These are phyloP conservation scores for Syngnathus typhle DNA, from an alignment of 2,113 vertebrate genomes.

Conservation along the genomic window DNA sequence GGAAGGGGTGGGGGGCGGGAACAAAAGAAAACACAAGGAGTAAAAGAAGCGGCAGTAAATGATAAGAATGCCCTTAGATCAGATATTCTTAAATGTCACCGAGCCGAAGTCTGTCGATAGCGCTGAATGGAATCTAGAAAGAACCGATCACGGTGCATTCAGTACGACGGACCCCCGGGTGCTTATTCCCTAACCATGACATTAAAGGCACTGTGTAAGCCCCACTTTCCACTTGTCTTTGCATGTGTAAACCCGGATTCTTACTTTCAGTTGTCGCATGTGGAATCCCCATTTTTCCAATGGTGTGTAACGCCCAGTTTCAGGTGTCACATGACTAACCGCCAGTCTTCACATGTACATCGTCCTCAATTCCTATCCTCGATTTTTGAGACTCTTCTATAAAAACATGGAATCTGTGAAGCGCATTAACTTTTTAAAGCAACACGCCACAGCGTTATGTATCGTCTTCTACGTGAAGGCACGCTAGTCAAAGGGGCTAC, in stretches of 20 bases:
- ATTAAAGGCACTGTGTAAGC: conserved; percentile 17
- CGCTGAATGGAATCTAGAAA: conserved; percentile 43
- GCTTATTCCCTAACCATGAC: conserved; percentile 20
- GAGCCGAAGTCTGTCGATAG: conserved; percentile 46
- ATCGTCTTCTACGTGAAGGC: not conserved
- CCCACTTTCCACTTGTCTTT: not conserved
- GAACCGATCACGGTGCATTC: conserved; percentile 13
- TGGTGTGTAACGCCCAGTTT: no score
- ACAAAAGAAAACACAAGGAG: conserved; percentile 21
- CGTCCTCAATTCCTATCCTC: not conserved
- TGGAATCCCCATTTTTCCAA: no score
- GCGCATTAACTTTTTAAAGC: conserved; percentile 33
- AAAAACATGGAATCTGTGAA: conserved; percentile 4
- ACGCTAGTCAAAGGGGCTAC: not conserved
- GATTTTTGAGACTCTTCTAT: not conserved
- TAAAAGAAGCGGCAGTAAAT: conserved; percentile 33
- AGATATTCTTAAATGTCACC: conserved; percentile 71
- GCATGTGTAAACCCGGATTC: not conserved
- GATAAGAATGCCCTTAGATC: conserved; percentile 65
- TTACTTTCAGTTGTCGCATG: no score
- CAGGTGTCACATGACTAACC: no score
- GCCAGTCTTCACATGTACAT: no score
- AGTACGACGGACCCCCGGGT: not conserved
- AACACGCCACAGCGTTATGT: not conserved
- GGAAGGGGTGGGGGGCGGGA: not conserved